phyloP scores from a whole-genome alignment of 2,113 vertebrate species.

The Corydoras maculifer region DNA sequence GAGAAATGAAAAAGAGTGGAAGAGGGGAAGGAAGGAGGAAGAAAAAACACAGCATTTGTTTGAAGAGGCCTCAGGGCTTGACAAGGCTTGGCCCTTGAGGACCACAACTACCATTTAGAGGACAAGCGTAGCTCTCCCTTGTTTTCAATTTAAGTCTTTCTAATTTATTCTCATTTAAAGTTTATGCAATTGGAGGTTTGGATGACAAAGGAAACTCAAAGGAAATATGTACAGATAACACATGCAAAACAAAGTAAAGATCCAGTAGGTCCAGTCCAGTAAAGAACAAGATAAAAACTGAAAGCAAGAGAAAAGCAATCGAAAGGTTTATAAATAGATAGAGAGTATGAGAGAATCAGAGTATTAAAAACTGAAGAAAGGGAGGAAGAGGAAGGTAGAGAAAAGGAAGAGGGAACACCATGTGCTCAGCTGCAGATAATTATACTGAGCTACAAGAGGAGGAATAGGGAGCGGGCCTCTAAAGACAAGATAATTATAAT shows the following conservation, averaged over 20 bases:
- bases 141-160: neutral
- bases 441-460: constrained; percentile 56
- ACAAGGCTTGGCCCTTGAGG: constrained; percentile 10
- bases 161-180: neutral
- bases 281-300: neutral
- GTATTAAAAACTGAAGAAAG: constrained; percentile 7
- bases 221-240: neutral
- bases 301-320: constrained; percentile 11
- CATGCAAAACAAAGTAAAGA: neutral
- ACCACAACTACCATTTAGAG: constrained; percentile 31
- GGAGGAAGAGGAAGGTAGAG: constrained; percentile 51
- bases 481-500: constrained; percentile 73
- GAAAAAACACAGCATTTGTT: constrained; percentile 35
- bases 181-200: neutral
- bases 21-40: constrained; percentile 48
- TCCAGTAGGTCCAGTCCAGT: no score
- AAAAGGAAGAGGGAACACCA: constrained; percentile 51
- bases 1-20: constrained; percentile 20
- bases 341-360: neutral
- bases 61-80: constrained; percentile 22
- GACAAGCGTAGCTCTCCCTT: constrained; percentile 3
- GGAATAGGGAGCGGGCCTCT: constrained; percentile 46
- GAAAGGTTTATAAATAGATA: constrained; percentile 14
- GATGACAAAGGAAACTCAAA: neutral
- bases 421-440: constrained; percentile 71